Evolutionary conservation across 2,113 vertebrate species (phyloP).

Genomic region (Regulus satrapa): DNA sequence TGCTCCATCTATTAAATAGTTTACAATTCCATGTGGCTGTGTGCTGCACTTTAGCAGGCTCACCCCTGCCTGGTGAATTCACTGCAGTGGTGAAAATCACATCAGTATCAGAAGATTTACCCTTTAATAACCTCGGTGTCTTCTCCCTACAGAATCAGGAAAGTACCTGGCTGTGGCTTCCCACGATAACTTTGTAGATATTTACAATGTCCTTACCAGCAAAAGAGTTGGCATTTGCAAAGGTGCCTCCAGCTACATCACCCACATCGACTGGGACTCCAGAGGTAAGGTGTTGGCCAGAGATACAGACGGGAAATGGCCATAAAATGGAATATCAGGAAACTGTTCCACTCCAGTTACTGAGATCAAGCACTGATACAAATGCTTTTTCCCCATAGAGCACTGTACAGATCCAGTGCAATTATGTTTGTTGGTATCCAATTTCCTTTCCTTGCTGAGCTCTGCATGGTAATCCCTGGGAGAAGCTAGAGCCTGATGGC

Average conservation of each 20-base stretch:
- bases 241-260: conserved; percentile 90
- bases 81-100: background rate
- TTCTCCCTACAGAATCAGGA: conserved; percentile 81
- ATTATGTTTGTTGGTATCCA: background rate
- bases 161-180: conserved; percentile 97
- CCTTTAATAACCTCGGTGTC: background rate
- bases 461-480: background rate
- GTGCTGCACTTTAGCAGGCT: background rate
- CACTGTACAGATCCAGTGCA: background rate
- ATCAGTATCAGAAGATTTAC: background rate
- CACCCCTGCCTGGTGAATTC: background rate
- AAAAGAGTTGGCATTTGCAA: conserved; percentile 97
- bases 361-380: background rate
- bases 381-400: background rate
- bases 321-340: background rate
- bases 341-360: background rate
- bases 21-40: background rate
- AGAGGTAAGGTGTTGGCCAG: conserved; percentile 77
- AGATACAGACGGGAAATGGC: background rate
- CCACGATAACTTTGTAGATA: conserved; percentile 97
- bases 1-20: background rate
- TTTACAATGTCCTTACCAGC: conserved; percentile 95
- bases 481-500: background rate
- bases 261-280: conserved; percentile 96
- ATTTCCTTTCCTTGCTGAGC: background rate